These are phyloP conservation scores for Notamacropus eugenii DNA, from an alignment of 2,797 vertebrate species.

Conservation along the genomic window DNA sequence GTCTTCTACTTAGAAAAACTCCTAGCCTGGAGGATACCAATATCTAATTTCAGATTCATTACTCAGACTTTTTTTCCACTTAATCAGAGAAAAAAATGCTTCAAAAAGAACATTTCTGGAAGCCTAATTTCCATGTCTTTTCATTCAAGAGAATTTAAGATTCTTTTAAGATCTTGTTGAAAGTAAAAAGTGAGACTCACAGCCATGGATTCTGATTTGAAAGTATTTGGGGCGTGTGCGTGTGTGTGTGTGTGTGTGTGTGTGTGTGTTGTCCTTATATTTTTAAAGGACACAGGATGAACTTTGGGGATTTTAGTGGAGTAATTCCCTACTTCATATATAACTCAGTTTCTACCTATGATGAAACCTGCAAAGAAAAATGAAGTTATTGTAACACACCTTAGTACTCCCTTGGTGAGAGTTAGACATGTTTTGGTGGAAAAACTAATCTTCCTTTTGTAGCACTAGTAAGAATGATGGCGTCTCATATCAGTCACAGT, in stretches of 20 bases:
- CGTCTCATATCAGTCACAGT: not conserved
- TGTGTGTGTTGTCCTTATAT: not conserved
- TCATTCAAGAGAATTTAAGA: conserved; percentile 59
- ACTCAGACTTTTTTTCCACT: conserved; percentile 72
- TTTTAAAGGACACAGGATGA: not conserved
- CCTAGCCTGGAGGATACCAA: conserved; percentile 78
- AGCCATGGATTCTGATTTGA: not conserved
- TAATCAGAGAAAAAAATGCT: conserved; percentile 76
- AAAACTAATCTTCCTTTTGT: conserved; percentile 53
- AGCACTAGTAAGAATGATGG: not conserved
- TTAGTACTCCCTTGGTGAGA: conserved; percentile 30
- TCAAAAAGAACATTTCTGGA: conserved; percentile 56
- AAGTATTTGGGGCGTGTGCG: not conserved
- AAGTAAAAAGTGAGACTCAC: not conserved
- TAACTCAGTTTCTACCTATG: conserved; percentile 20
- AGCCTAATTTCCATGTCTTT: conserved; percentile 63
- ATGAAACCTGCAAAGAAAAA: not conserved
- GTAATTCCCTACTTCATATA: not conserved
- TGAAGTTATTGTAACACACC: conserved; percentile 9
- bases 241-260: not conserved
- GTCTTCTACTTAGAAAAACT: conserved; percentile 83
- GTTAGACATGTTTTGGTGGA: conserved; percentile 36
- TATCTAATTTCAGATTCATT: conserved; percentile 79
- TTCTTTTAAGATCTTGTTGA: not conserved
- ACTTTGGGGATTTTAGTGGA: not conserved